A percentile compares a stretch with the other conserved stretches of the same genome.
Conservation (phyloP, 35 echinoderm and acorn worm genomes). For the Holothuria glaberrima region DNA sequence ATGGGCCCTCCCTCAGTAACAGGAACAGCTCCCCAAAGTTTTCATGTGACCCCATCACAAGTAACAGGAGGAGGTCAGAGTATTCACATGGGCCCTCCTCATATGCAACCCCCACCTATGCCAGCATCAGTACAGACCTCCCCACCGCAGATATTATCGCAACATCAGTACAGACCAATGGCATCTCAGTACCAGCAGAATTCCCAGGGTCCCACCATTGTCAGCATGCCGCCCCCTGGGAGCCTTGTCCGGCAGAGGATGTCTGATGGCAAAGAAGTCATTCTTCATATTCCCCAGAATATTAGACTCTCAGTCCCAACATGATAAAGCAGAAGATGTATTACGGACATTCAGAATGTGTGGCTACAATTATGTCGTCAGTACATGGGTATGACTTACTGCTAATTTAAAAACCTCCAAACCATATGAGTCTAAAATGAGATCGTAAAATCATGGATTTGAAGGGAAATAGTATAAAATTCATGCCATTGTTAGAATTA, state of each 20-base stretch:
- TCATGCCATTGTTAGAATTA: too few species aligned
- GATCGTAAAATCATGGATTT: too few species aligned
- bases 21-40: neutral
- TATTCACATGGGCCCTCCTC: neutral
- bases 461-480: too few species aligned
- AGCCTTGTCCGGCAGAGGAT: neutral
- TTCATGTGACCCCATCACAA: neutral
- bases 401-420: too few species aligned
- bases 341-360: too few species aligned
- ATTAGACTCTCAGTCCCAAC: constrained; percentile 8
- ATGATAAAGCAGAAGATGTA: neutral
- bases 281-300: constrained; percentile 37
- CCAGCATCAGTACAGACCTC: neutral
- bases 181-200: neutral
- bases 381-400: too few species aligned
- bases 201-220: constrained; percentile 1
- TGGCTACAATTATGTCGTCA: too few species aligned
- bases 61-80: too few species aligned
- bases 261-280: neutral
- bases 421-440: too few species aligned
- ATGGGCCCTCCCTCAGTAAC: neutral
- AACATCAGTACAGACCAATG: constrained; percentile 9
- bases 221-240: neutral
- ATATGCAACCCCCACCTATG: neutral
- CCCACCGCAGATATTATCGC: neutral